Evolutionary conservation across 2,113 vertebrate species (phyloP).

Genomic region (Crotalus viridis): DNA sequence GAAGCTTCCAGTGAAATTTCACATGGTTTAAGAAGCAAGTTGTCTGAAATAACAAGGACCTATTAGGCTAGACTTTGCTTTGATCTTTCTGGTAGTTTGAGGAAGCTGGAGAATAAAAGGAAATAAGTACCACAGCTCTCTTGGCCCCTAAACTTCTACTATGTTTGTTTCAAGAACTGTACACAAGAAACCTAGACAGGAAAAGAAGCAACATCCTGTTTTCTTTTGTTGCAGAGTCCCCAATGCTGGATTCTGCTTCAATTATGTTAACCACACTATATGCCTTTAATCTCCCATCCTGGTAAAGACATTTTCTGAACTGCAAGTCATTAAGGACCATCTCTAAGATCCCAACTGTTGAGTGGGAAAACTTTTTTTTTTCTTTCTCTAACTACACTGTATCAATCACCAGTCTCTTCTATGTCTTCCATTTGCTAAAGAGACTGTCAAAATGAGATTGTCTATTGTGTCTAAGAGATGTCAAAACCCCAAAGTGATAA

Average conservation of each 20-base stretch:
- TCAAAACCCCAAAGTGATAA: background rate
- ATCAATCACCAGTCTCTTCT: background rate
- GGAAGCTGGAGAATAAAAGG: background rate
- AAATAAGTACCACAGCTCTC: background rate
- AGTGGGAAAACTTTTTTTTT: background rate
- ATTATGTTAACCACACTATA: background rate
- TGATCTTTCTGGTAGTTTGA: background rate
- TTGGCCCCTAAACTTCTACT: background rate
- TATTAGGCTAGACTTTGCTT: background rate
- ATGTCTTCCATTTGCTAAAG: background rate
- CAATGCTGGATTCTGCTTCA: background rate
- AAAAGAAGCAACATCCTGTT: background rate
- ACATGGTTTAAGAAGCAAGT: background rate
- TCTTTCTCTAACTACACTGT: background rate
- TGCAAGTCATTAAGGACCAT: background rate
- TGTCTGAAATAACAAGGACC: background rate
- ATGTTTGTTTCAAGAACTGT: background rate
- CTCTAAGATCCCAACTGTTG: background rate
- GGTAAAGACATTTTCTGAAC: background rate
- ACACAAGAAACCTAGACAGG: background rate
- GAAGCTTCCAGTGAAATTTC: background rate
- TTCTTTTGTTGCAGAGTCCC: background rate
- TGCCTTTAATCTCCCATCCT: background rate
- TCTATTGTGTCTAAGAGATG: background rate
- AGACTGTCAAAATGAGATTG: background rate